These are phyloP conservation scores for Paramuricea clavata DNA, from an alignment of 92 coral and sea anemone species.

Conservation along the genomic window DNA sequence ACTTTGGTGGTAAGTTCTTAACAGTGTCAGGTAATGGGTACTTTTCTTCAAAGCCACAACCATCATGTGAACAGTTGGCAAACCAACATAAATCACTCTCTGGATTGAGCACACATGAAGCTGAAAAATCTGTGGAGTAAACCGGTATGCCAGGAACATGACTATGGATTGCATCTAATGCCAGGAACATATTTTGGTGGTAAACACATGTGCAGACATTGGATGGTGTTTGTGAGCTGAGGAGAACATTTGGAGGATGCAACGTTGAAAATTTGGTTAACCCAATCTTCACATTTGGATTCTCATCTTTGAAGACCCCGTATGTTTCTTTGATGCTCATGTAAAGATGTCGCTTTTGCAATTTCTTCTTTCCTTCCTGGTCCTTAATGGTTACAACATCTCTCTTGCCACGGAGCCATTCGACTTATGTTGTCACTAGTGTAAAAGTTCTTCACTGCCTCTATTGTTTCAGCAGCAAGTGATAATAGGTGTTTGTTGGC, in stretches of 20 bases:
- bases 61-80: constrained; percentile 40
- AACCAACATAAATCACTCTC: constrained; percentile 58
- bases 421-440: background rate
- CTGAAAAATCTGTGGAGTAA: constrained; percentile 40
- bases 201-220: constrained; percentile 50
- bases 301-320: constrained; percentile 32
- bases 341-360: constrained; percentile 55
- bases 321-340: constrained; percentile 57
- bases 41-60: constrained; percentile 49
- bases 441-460: constrained; percentile 22
- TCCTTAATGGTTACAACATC: constrained; percentile 47
- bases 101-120: constrained; percentile 55
- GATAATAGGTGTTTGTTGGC: constrained; percentile 26
- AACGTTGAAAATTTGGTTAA: constrained; percentile 62
- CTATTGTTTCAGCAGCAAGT: constrained; percentile 51
- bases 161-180: constrained; percentile 60
- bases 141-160: constrained; percentile 44
- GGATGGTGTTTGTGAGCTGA: constrained; percentile 51
- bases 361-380: constrained; percentile 49
- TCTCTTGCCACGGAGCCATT: constrained; percentile 43
- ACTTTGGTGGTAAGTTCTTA: constrained; percentile 44
- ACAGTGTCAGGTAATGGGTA: constrained; percentile 49
- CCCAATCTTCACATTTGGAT: constrained; percentile 61
- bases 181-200: constrained; percentile 58
- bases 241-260: constrained; percentile 55